These are phyloP conservation scores for Oxystoma pomonae DNA, from an alignment of 2,888 invertebrate genomes.

Conservation along the genomic window DNA sequence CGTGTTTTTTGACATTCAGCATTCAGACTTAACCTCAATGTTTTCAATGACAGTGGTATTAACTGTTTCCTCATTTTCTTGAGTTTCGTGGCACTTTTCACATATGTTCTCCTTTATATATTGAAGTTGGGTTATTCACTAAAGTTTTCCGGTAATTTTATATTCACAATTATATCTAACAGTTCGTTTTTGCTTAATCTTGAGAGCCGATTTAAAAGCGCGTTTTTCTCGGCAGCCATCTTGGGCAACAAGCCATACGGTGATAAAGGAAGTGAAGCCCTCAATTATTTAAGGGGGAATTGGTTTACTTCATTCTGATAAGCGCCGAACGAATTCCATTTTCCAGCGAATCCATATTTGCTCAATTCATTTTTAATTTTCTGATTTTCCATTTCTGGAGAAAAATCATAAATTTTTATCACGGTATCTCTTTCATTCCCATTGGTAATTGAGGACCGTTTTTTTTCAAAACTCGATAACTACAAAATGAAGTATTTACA, in stretches of 20 bases:
- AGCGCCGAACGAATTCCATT: background rate
- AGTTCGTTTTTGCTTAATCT: background rate
- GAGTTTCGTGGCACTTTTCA: background rate
- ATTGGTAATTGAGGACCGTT: too few species aligned
- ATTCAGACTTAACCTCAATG: background rate
- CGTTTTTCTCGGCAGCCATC: background rate
- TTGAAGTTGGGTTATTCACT: background rate
- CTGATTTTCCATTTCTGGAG: background rate
- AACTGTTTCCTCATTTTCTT: background rate
- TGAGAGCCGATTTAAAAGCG: background rate
- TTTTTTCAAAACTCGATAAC: too few species aligned
- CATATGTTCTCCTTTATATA: background rate
- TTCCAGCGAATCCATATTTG: background rate
- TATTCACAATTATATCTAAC: background rate
- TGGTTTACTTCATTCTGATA: background rate
- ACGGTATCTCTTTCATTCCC: background rate
- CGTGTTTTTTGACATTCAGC: background rate
- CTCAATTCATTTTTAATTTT: background rate
- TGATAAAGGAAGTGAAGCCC: background rate
- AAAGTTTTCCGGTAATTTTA: background rate
- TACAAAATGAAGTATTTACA: too few species aligned
- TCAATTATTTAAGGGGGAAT: background rate
- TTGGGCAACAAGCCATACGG: too few species aligned
- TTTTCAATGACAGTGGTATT: background rate
- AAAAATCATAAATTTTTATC: background rate